phyloP scores from a whole-genome alignment of 2,113 vertebrate species.

The Nothoprocta perdicaria region DNA sequence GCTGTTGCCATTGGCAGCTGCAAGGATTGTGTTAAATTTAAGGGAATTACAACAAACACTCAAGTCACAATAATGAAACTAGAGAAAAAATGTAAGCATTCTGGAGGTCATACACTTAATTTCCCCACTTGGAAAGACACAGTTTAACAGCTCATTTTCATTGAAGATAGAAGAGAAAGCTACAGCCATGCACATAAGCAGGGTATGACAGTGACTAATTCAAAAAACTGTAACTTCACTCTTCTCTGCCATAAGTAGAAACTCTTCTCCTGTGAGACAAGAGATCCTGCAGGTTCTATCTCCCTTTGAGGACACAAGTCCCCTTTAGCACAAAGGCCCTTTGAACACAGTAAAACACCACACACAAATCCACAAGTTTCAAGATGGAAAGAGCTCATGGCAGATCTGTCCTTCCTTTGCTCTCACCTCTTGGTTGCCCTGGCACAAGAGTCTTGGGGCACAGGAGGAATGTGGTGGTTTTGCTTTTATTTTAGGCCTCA shows the following conservation, averaged over 20 bases:
- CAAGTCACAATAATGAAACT: not conserved
- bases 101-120: constrained; percentile 15
- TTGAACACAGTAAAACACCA: not conserved
- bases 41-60: constrained; percentile 44
- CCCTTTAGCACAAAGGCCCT: not conserved
- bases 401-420: not conserved
- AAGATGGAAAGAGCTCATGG: not conserved
- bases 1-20: constrained; percentile 41
- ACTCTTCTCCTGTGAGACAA: not conserved
- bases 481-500: not conserved
- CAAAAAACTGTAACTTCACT: not conserved
- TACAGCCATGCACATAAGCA: not conserved
- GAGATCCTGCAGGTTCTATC: not conserved
- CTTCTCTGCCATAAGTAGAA: not conserved
- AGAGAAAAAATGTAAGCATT: constrained; percentile 26
- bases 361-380: accelerated
- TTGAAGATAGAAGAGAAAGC: not conserved
- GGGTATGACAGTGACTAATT: not conserved
- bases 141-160: not conserved
- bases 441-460: accelerated
- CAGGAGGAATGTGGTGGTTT: not conserved
- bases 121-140: not conserved
- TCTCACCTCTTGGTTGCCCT: not conserved
- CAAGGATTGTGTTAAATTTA: constrained; percentile 16
- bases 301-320: not conserved